Evolutionary conservation across 2,888 invertebrate species (phyloP).

Genomic region (Cantharis rustica): DNA sequence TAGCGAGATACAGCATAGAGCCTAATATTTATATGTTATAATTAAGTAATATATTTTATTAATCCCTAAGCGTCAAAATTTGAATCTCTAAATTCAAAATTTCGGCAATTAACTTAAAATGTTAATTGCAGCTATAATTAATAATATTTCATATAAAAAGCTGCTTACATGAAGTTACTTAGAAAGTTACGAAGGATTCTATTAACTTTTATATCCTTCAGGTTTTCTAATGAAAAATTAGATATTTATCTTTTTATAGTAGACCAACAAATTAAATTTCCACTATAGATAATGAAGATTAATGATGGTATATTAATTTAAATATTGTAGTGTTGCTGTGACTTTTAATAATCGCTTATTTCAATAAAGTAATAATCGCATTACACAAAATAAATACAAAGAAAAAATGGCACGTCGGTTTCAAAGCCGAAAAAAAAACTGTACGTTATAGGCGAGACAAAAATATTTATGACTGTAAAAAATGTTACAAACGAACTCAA

Average conservation of each 20-base stretch:
- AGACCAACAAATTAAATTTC: neutral
- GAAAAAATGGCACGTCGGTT: too few relatives aligned
- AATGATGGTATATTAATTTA: neutral
- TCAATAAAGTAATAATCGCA: neutral
- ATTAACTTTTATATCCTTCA: neutral
- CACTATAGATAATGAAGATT: neutral
- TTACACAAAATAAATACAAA: too few relatives aligned
- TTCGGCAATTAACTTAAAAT: too few relatives aligned
- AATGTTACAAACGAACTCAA: too few relatives aligned
- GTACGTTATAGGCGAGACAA: too few relatives aligned
- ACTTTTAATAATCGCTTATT: neutral
- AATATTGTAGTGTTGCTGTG: neutral
- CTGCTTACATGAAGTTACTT: neutral
- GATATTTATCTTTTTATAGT: neutral
- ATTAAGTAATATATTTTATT: too few relatives aligned
- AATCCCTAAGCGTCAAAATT: too few relatives aligned
- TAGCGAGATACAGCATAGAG: too few relatives aligned
- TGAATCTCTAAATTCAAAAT: too few relatives aligned
- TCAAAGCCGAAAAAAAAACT: too few relatives aligned
- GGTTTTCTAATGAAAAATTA: neutral
- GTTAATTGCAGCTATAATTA: neutral
- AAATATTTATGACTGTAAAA: too few relatives aligned
- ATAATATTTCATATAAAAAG: neutral
- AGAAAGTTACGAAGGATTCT: neutral
- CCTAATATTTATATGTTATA: too few relatives aligned